Percentiles rank a stretch among this genome's conserved stretches.
These are phyloP conservation scores for Natator depressus DNA, from an alignment of 2,113 vertebrate genomes.

Conservation along the genomic window DNA sequence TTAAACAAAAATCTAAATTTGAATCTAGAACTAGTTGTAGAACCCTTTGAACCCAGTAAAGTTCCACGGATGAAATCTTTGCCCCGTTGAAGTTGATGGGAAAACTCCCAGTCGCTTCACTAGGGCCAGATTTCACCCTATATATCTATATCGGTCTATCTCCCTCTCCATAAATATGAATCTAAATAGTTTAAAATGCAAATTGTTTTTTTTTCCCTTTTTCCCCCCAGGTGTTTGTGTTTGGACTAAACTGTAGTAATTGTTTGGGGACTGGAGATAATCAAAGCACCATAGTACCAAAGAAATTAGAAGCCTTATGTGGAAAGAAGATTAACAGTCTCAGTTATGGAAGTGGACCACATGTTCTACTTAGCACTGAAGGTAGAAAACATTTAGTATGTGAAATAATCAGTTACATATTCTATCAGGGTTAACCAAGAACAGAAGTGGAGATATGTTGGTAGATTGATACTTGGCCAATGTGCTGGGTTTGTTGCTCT, in stretches of 20 bases:
- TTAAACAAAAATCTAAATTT: background rate
- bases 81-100: accelerated
- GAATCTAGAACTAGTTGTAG: background rate
- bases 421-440: background rate
- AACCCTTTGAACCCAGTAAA: background rate
- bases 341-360: constrained; percentile 95
- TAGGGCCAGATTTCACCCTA: background rate
- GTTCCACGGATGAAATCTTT: background rate
- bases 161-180: background rate
- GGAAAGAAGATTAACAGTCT: constrained; percentile 94
- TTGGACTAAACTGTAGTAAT: constrained; percentile 96
- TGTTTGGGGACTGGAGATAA: constrained; percentile 97
- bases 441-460: background rate
- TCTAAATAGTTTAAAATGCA: background rate
- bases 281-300: constrained; percentile 92
- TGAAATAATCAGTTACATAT: background rate
- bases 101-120: background rate
- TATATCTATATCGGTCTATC: background rate
- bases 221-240: constrained; percentile 87
- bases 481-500: background rate
- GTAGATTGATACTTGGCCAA: background rate
- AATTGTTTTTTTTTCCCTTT: constrained; percentile 44
- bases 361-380: constrained; percentile 92
- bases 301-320: constrained; percentile 92
- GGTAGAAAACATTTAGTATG: constrained; percentile 77